These are phyloP conservation scores for Nothocercus julius DNA, from an alignment of 2,113 vertebrate genomes.

Conservation along the genomic window DNA sequence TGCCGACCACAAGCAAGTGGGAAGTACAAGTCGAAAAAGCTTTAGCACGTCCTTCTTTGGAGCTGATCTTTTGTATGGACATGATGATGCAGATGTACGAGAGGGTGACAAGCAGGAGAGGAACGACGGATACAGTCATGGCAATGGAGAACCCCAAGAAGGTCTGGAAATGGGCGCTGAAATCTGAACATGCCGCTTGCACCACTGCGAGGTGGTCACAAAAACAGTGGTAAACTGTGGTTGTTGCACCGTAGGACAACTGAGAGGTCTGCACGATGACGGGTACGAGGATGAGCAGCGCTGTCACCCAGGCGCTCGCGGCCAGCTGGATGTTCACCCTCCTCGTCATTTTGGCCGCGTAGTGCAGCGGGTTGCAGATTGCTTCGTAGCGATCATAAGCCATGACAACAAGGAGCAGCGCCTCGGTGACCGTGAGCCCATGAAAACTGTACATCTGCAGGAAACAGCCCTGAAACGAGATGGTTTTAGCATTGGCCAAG, in stretches of 20 bases:
- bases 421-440: background rate
- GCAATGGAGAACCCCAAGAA: conserved; percentile 25
- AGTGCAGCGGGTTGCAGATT: conserved; percentile 28
- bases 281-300: background rate
- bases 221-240: conserved; percentile 22
- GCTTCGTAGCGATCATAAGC: conserved; percentile 18
- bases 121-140: background rate
- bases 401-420: conserved; percentile 51
- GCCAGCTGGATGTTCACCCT: background rate
- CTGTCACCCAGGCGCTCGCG: background rate
- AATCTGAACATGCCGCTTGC: background rate
- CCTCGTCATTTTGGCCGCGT: background rate
- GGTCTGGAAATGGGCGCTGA: background rate
- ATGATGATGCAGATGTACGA: background rate
- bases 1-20: conserved; percentile 46
- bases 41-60: background rate
- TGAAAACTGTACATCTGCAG: conserved; percentile 58
- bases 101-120: conserved; percentile 3
- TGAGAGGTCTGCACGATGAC: background rate
- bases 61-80: background rate
- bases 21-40: conserved; percentile 49
- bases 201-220: conserved; percentile 38
- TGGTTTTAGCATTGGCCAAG: background rate
- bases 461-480: conserved; percentile 32
- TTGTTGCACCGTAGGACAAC: background rate